Percentiles rank a stretch among this genome's conserved stretches.
Conservation (phyloP, 2,797 vertebrate genomes). For the Falco peregrinus region DNA sequence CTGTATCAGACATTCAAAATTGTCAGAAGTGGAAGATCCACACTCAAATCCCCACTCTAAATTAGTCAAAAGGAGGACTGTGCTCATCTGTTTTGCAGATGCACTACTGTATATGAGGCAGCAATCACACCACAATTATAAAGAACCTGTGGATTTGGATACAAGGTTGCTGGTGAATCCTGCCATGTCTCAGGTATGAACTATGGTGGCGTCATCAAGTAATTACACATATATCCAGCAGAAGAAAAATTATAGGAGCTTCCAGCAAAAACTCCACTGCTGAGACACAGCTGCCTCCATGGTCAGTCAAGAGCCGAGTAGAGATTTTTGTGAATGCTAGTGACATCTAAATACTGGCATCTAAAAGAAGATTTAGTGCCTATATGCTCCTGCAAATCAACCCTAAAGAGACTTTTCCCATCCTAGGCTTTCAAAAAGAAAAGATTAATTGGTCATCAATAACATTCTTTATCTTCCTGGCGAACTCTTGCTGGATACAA, state of each 20-base stretch:
- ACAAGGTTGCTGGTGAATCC: not conserved
- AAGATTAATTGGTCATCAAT: slow-evolving; percentile 14
- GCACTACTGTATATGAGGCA: not conserved
- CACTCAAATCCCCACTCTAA: not conserved
- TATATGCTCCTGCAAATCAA: slow-evolving; percentile 3
- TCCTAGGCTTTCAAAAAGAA: not conserved
- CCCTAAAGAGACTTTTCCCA: not conserved
- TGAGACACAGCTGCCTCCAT: not conserved
- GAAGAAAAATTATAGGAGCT: not conserved
- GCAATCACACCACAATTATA: not conserved
- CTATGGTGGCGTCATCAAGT: not conserved
- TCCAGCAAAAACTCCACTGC: not conserved
- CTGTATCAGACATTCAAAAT: not conserved
- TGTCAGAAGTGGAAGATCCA: not conserved
- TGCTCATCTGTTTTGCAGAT: not conserved
- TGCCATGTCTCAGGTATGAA: not conserved
- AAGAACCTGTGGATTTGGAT: not conserved
- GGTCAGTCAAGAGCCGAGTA: not conserved
- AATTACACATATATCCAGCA: not conserved
- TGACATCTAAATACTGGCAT: slow-evolving; percentile 14
- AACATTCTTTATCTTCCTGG: not conserved
- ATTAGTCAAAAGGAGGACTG: not conserved
- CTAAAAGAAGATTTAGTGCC: slow-evolving; percentile 1
- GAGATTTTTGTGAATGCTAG: not conserved
- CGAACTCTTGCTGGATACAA: slow-evolving; percentile 26